Evolutionary conservation across 37 sponge, comb jelly and placozoan species (phyloP).

Genomic region (Oopsacas minuta): DNA sequence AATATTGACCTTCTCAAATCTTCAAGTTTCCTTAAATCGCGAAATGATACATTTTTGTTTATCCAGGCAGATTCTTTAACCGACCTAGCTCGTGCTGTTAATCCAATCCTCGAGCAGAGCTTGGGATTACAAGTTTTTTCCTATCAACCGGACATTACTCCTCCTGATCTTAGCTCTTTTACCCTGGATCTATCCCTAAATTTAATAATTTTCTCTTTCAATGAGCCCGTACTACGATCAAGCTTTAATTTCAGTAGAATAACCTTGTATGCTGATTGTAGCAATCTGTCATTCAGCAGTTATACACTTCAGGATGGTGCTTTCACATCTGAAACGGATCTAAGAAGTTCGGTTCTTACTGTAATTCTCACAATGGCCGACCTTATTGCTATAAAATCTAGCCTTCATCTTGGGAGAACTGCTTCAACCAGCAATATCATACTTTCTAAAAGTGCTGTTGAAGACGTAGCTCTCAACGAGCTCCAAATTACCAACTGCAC

Average conservation of each 20-base stretch:
- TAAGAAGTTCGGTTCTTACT: not conserved
- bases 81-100: constrained; percentile 50
- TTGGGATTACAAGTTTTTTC: constrained; percentile 25
- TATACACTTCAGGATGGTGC: constrained; percentile 13
- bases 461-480: not conserved
- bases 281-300: constrained; percentile 28
- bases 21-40: constrained; percentile 27
- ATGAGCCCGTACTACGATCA: constrained; percentile 39
- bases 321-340: not conserved
- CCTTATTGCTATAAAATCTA: not conserved
- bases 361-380: not conserved
- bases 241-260: constrained; percentile 28
- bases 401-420: not conserved
- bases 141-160: constrained; percentile 29
- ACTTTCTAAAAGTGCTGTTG: not conserved
- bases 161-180: constrained; percentile 40
- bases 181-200: constrained; percentile 41
- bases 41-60: constrained; percentile 46
- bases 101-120: constrained; percentile 21
- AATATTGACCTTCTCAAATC: constrained; percentile 58
- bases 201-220: constrained; percentile 42
- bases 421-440: not conserved
- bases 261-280: constrained; percentile 19
- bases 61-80: constrained; percentile 27
- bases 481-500: not conserved